Conservation (phyloP, 2,113 vertebrate species). For the Meriones unguiculatus region DNA sequence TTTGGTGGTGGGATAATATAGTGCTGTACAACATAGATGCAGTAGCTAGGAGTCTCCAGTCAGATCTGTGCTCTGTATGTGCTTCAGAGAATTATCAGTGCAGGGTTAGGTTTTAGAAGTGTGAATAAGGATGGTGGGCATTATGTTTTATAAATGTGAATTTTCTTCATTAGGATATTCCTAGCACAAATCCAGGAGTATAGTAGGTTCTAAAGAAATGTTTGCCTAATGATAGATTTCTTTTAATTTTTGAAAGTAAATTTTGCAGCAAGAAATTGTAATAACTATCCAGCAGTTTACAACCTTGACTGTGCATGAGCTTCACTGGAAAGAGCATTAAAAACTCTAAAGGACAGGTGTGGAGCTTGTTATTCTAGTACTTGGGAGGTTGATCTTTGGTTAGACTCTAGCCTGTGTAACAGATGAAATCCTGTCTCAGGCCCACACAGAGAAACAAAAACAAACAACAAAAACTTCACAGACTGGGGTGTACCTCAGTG, state of each 20-base stretch:
- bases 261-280: background rate
- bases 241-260: conserved; percentile 53
- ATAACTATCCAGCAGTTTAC: conserved; percentile 3
- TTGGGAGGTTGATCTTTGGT: background rate
- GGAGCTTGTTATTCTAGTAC: background rate
- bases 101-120: conserved; percentile 3
- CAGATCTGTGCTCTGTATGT: background rate
- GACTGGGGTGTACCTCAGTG: background rate
- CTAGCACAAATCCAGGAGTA: background rate
- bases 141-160: background rate
- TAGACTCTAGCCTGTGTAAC: background rate
- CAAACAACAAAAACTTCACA: background rate
- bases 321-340: conserved; percentile 54
- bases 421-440: background rate
- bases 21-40: background rate
- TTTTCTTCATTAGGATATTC: conserved; percentile 15
- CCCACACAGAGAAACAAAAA: background rate
- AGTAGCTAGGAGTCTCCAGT: conserved; percentile 6
- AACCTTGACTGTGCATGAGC: conserved; percentile 16
- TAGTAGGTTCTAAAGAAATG: conserved; percentile 58
- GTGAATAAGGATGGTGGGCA: background rate
- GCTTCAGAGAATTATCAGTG: conserved; percentile 37
- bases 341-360: background rate
- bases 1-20: conserved; percentile 16
- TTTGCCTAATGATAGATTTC: conserved; percentile 55